Percentiles rank a stretch among this genome's conserved stretches.
These are phyloP conservation scores for Zelostemma sp. DNA, from an alignment of 1,140 invertebrate species.

Conservation along the genomic window DNA sequence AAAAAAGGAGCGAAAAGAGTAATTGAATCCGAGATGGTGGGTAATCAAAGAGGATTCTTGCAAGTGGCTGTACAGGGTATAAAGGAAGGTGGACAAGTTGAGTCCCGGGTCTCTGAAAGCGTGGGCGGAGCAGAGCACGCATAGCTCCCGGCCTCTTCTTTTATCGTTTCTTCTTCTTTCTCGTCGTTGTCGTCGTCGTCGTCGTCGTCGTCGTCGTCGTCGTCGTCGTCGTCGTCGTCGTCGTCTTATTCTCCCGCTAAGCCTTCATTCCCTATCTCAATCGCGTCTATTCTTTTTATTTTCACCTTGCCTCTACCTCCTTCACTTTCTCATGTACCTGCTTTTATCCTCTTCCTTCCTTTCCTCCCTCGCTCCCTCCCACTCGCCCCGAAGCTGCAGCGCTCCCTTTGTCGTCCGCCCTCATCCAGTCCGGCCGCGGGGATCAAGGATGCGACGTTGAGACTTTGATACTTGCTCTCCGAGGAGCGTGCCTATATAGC, in stretches of 20 bases:
- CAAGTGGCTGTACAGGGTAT: constrained; percentile 57
- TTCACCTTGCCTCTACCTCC: no score
- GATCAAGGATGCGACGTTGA: constrained; percentile 52
- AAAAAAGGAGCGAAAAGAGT: no score
- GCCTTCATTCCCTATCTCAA: constrained; percentile 34
- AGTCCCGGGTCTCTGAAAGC: constrained; percentile 68
- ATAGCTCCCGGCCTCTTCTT: constrained; percentile 69
- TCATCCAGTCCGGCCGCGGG: constrained; percentile 40
- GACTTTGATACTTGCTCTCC: constrained; percentile 53
- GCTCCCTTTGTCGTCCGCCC: constrained; percentile 56
- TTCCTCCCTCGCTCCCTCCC: constrained; percentile 49
- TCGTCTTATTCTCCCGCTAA: no score
- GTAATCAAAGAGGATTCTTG: constrained; percentile 57
- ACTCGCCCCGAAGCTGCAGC: constrained; percentile 17
- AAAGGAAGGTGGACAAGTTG: constrained; percentile 69
- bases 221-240: constrained; percentile 18
- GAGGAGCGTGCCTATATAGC: no score
- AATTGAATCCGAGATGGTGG: constrained; percentile 44
- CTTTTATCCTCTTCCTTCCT: no score
- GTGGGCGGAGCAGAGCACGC: constrained; percentile 70
- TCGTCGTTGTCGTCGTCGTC: constrained; percentile 27
- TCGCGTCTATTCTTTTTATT: constrained; percentile 45
- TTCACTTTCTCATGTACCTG: no score
- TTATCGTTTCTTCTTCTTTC: constrained; percentile 45
- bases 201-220: no score